phyloP scores from a whole-genome alignment of 37 sponge, comb jelly and placozoan species.

The Geodia barretti region DNA sequence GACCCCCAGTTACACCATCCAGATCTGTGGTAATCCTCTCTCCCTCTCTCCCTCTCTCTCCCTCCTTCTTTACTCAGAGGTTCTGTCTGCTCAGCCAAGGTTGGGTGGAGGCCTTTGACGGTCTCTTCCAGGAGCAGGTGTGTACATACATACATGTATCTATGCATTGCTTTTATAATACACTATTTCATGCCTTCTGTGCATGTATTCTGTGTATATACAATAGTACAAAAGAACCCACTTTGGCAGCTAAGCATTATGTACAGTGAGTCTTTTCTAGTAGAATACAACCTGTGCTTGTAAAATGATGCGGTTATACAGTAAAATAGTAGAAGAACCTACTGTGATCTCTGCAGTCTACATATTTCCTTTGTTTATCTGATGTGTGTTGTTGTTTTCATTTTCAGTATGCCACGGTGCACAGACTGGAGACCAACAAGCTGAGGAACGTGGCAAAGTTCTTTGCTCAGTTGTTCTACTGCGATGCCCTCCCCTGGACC shows the following conservation, averaged over 20 bases:
- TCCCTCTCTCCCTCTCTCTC: neutral
- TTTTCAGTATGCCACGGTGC: slow-evolving; percentile 85
- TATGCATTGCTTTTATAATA: neutral
- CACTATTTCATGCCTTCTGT: no score
- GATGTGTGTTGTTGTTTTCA: no score
- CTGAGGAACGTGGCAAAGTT: slow-evolving; percentile 93
- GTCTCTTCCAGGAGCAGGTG: slow-evolving; percentile 83
- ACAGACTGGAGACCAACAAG: slow-evolving; percentile 97
- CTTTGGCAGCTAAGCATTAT: no score
- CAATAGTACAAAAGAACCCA: no score
- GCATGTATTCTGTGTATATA: no score
- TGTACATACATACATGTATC: neutral
- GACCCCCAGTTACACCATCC: no score
- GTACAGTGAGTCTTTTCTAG: no score
- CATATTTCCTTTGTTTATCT: no score
- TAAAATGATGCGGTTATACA: no score
- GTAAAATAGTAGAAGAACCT: no score
- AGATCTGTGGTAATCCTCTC: neutral
- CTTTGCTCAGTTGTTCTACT: slow-evolving; percentile 91
- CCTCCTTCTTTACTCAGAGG: slow-evolving; percentile 53
- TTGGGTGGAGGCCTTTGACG: slow-evolving; percentile 87
- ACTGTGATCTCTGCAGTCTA: no score
- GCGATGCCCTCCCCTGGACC: slow-evolving; percentile 98
- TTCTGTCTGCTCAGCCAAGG: slow-evolving; percentile 87
- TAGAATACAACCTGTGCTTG: no score